Conservation (phyloP, 2,797 vertebrate species). For the Selene dorsalis region DNA sequence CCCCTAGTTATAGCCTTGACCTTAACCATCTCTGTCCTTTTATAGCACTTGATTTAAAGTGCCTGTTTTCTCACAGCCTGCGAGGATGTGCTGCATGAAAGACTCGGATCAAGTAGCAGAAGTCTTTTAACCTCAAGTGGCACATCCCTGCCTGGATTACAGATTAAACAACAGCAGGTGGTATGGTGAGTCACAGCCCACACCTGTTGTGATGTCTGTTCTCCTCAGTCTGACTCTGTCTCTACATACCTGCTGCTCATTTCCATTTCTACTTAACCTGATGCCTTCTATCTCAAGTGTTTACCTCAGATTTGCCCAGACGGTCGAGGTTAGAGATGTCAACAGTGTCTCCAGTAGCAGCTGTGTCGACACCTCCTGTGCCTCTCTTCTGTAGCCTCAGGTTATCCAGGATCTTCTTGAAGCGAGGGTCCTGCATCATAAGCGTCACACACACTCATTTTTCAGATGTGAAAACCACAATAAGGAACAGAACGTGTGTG, state of each 20-base stretch:
- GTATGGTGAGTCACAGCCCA: slow-evolving; percentile 35
- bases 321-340: slow-evolving; percentile 94
- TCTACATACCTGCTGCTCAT: slow-evolving; percentile 43
- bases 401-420: slow-evolving; percentile 92
- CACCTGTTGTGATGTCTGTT: slow-evolving; percentile 48
- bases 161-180: slow-evolving; percentile 65
- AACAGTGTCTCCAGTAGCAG: slow-evolving; percentile 88
- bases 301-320: slow-evolving; percentile 92
- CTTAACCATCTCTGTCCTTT: slow-evolving; percentile 15
- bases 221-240: slow-evolving; percentile 30
- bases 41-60: slow-evolving; percentile 9
- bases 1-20: background rate
- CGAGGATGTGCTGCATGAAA: slow-evolving; percentile 25
- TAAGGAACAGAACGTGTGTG: background rate
- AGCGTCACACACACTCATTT: slow-evolving; percentile 7
- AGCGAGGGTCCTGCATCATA: slow-evolving; percentile 87
- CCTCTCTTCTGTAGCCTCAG: slow-evolving; percentile 93
- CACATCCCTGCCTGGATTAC: slow-evolving; percentile 57
- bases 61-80: slow-evolving; percentile 12
- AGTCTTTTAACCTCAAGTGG: slow-evolving; percentile 42
- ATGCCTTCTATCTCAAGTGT: background rate
- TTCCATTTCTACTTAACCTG: slow-evolving; percentile 50
- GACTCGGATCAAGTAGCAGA: slow-evolving; percentile 38
- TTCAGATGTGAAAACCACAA: background rate
- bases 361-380: slow-evolving; percentile 92